Evolutionary conservation across 2,113 vertebrate genomes (phyloP).

Genomic region (Campylomormyrus tamandua): DNA sequence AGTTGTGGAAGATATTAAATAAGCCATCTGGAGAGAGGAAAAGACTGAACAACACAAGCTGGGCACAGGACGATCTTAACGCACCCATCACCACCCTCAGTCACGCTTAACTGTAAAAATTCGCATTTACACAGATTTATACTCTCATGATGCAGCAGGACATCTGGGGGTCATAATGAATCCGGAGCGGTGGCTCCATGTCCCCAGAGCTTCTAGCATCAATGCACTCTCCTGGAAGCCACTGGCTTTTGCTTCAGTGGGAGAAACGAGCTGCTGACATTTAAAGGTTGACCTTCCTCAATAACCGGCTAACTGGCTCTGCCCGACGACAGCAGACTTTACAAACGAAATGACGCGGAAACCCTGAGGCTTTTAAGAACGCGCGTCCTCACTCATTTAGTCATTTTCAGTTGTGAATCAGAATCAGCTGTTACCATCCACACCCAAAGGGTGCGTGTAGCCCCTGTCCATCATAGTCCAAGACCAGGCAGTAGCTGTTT

Average conservation of each 20-base stretch:
- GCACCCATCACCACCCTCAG: not conserved
- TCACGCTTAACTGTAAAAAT: not conserved
- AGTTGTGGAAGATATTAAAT: not conserved
- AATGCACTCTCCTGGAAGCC: not conserved
- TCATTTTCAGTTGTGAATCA: not conserved
- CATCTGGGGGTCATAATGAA: not conserved
- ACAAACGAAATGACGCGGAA: not conserved
- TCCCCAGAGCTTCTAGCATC: conserved; percentile 6
- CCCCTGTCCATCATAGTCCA: not conserved
- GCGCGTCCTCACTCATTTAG: not conserved
- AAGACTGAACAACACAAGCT: not conserved
- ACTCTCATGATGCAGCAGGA: not conserved
- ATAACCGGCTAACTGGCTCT: not conserved
- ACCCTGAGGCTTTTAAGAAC: not conserved
- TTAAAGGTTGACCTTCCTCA: not conserved
- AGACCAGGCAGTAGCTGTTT: not conserved
- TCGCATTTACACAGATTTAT: not conserved
- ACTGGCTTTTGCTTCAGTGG: not conserved
- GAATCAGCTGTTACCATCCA: not conserved
- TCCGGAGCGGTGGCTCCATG: not conserved
- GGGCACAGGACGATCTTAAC: not conserved
- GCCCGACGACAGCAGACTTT: not conserved
- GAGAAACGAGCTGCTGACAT: not conserved
- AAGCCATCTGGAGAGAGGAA: not conserved
- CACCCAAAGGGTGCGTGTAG: not conserved